Percentiles rank a stretch among this genome's conserved stretches.
phyloP scores from a whole-genome alignment of 2,797 vertebrate genomes.

The Acrossocheilus fasciatus region DNA sequence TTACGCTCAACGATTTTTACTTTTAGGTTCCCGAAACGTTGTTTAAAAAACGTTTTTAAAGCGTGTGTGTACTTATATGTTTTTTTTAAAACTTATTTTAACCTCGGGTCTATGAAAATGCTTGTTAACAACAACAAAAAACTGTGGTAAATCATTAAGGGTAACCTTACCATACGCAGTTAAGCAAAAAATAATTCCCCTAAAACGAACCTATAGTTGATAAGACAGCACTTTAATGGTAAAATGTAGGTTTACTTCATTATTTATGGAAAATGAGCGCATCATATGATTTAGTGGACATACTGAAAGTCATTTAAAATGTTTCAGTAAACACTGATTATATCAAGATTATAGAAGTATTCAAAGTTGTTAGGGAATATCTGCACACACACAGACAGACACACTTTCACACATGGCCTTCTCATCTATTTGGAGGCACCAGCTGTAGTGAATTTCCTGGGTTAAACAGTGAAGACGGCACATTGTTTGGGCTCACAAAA shows the following conservation, averaged over 20 bases:
- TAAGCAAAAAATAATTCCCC: background rate
- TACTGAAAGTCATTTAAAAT: background rate
- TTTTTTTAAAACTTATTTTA: background rate
- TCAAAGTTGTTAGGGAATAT: background rate
- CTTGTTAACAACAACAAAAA: no score
- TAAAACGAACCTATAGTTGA: background rate
- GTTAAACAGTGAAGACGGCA: constrained; percentile 65
- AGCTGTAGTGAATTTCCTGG: constrained; percentile 64
- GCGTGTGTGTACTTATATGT: background rate
- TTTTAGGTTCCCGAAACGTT: background rate
- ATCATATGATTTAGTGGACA: background rate
- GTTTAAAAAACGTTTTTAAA: background rate
- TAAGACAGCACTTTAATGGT: background rate
- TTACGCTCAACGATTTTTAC: background rate
- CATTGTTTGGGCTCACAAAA: constrained; percentile 64
- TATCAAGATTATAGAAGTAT: background rate
- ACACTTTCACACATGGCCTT: constrained; percentile 52
- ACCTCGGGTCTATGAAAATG: no score
- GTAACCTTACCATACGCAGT: no score
- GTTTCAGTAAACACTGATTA: background rate
- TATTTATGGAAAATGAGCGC: background rate
- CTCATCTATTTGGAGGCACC: constrained; percentile 54
- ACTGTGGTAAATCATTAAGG: no score
- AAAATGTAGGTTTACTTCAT: background rate
- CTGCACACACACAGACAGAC: constrained; percentile 23